Conservation (phyloP, 2,113 vertebrate species). For the Coregonus clupeaformis region DNA sequence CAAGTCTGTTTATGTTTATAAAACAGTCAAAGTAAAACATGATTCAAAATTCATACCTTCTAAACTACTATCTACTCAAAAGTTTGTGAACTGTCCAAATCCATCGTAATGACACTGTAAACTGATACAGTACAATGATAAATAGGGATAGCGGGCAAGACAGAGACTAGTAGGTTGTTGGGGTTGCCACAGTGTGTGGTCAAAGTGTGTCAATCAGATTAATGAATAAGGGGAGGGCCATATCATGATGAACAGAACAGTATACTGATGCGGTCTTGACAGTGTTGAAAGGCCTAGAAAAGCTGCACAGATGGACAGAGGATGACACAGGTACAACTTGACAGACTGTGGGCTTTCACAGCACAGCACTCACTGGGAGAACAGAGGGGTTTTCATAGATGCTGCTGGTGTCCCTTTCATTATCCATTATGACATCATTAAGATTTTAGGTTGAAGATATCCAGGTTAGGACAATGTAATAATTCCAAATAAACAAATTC, state of each 20-base stretch:
- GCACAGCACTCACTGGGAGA: not conserved
- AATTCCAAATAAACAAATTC: too few species aligned
- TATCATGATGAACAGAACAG: slow-evolving; percentile 2
- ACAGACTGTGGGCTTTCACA: slow-evolving; percentile 6
- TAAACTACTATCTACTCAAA: slow-evolving; percentile 34
- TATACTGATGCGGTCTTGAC: not conserved
- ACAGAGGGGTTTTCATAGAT: not conserved
- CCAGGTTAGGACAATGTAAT: too few species aligned
- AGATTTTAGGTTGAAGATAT: too few species aligned
- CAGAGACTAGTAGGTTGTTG: slow-evolving; percentile 32
- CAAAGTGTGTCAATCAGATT: slow-evolving; percentile 32
- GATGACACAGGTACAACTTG: not conserved
- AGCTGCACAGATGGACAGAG: not conserved
- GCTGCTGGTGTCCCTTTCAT: not conserved
- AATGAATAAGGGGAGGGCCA: slow-evolving; percentile 1
- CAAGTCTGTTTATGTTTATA: slow-evolving; percentile 21
- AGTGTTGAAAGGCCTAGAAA: slow-evolving; percentile 16
- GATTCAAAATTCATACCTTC: slow-evolving; percentile 29
- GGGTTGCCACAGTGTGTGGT: slow-evolving; percentile 38
- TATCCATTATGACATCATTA: not conserved
- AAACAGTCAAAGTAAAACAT: slow-evolving; percentile 15
- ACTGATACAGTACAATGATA: not conserved
- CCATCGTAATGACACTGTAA: not conserved
- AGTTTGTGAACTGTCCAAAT: slow-evolving; percentile 6
- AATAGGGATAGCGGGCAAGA: slow-evolving; percentile 6